A percentile compares a stretch with the other conserved stretches of the same genome.
phyloP scores from a whole-genome alignment of 1,140 invertebrate genomes.

The Eurosta solidaginis region DNA sequence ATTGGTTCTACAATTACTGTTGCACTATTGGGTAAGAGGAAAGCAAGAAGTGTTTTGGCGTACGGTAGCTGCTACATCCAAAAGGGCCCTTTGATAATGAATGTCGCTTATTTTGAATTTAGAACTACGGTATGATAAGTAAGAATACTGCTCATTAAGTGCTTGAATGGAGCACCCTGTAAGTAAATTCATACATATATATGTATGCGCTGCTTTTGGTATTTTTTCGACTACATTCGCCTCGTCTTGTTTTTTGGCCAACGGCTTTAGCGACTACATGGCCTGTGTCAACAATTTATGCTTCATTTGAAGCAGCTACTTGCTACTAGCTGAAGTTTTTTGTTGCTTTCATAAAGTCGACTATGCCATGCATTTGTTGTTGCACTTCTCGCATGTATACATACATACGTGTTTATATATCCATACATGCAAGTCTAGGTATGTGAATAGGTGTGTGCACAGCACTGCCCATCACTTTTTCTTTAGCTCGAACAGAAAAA shows the following conservation, averaged over 20 bases:
- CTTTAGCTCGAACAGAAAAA: background rate
- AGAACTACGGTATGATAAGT: no score
- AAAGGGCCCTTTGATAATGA: no score
- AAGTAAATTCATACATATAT: no score
- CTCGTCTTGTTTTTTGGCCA: background rate
- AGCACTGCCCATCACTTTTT: no score
- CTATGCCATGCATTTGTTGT: background rate
- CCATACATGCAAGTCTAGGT: background rate
- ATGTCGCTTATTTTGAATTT: no score
- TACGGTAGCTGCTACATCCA: no score
- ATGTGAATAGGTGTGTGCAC: background rate
- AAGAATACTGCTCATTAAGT: no score
- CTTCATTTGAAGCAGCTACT: background rate
- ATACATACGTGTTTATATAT: background rate
- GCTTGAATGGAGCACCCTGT: no score
- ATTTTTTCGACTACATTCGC: background rate
- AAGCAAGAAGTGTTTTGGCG: no score
- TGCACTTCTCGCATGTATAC: background rate
- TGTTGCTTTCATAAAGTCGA: background rate
- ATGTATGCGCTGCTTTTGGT: background rate
- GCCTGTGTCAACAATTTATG: conserved; percentile 1
- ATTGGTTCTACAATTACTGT: no score
- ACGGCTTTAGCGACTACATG: background rate
- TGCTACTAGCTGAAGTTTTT: background rate
- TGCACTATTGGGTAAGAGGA: no score